phyloP scores from a whole-genome alignment of 2,113 vertebrate species.

The Albula glossodonta region DNA sequence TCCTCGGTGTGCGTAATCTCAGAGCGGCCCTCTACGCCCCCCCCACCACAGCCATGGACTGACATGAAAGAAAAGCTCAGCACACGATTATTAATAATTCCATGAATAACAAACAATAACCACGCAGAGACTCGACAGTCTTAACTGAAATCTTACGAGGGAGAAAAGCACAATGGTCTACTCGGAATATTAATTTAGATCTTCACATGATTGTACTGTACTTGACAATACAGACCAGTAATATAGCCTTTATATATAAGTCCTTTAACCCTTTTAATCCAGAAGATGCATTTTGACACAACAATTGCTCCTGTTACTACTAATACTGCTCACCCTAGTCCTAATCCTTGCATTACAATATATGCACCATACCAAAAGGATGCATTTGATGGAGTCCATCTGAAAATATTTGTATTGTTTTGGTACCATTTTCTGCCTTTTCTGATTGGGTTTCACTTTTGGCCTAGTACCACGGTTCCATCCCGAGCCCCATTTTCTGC shows the following conservation, averaged over 20 bases:
- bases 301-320: too few relatives aligned
- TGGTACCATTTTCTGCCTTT: neutral
- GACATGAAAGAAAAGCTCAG: slow-evolving; percentile 18
- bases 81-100: slow-evolving; percentile 44
- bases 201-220: too few relatives aligned
- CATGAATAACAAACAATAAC: slow-evolving; percentile 33
- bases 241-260: neutral
- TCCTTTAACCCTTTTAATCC: too few relatives aligned
- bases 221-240: too few relatives aligned
- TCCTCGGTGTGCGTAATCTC: neutral
- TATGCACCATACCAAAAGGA: neutral
- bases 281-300: too few relatives aligned
- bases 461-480: neutral
- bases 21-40: neutral
- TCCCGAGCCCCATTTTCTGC: neutral
- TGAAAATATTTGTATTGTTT: neutral
- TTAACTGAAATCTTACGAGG: slow-evolving; percentile 30
- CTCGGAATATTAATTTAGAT: too few relatives aligned
- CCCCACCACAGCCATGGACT: neutral
- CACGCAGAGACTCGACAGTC: slow-evolving; percentile 28
- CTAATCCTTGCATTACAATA: too few relatives aligned
- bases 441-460: neutral
- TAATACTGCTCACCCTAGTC: too few relatives aligned
- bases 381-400: neutral
- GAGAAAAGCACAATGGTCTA: slow-evolving; percentile 3